Conservation (phyloP, 1,140 invertebrate genomes). For the Lutraria rhynchaena region DNA sequence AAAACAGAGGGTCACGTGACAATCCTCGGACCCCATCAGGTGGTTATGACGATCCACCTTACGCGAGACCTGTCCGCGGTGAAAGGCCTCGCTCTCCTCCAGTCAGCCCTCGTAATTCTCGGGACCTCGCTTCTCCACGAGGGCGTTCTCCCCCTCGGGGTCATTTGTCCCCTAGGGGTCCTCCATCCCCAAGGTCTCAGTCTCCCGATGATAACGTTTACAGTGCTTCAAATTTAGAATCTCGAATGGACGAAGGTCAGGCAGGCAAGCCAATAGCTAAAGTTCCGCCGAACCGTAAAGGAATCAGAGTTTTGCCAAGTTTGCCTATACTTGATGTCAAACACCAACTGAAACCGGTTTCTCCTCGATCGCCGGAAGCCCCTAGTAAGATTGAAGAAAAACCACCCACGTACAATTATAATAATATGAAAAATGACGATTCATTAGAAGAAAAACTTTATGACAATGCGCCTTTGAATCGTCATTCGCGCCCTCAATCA, state of each 20-base stretch:
- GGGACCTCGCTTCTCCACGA: not conserved
- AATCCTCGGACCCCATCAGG: not conserved
- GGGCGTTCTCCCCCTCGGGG: constrained; percentile 20
- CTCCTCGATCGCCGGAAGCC: constrained; percentile 8
- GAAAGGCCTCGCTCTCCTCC: not conserved
- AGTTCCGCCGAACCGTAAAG: constrained; percentile 70
- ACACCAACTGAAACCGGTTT: constrained; percentile 48
- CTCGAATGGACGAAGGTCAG: constrained; percentile 36
- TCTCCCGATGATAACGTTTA: constrained; percentile 56
- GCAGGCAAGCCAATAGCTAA: constrained; percentile 70
- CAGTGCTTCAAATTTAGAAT: constrained; percentile 71
- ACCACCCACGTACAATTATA: constrained; percentile 49
- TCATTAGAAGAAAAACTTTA: constrained; percentile 23
- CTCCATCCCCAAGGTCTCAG: constrained; percentile 7
- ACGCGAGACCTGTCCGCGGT: not conserved
- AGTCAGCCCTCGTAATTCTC: not conserved
- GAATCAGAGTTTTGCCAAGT: constrained; percentile 61
- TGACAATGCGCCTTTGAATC: constrained; percentile 3
- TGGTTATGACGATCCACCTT: not conserved
- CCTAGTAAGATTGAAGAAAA: not conserved
- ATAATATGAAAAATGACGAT: not conserved
- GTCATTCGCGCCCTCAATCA: not conserved
- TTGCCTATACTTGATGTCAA: constrained; percentile 49
- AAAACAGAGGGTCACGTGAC: constrained; percentile 1
- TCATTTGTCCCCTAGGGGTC: constrained; percentile 11